Percentiles rank a stretch among this genome's conserved stretches.
phyloP scores from a whole-genome alignment of 2,797 vertebrate species.

The Momotus momota region DNA sequence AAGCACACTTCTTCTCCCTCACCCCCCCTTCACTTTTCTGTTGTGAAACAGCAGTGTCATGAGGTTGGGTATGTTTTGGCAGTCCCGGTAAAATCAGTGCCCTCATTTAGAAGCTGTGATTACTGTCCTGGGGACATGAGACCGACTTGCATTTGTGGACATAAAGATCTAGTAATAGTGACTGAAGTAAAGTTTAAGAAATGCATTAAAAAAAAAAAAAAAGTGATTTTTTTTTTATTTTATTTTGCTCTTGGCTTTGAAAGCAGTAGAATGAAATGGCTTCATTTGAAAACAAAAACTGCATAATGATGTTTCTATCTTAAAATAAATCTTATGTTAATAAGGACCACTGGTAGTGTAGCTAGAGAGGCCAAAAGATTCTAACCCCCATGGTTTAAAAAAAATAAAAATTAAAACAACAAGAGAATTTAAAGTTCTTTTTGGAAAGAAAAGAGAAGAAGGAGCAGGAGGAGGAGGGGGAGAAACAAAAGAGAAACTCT shows the following conservation, averaged over 20 bases:
- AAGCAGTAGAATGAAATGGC: neutral
- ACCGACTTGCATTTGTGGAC: neutral
- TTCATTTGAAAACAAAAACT: conserved; percentile 36
- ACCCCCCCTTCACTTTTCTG: accelerated
- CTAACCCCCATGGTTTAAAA: conserved; percentile 9
- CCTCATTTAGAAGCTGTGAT: conserved; percentile 7
- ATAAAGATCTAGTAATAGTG: neutral
- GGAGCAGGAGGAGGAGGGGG: conserved; percentile 16
- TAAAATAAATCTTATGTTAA: conserved; percentile 44
- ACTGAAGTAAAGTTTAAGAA: conserved; percentile 4
- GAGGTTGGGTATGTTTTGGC: neutral
- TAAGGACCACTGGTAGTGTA: conserved; percentile 9
- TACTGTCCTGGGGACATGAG: neutral
- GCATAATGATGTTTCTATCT: conserved; percentile 38
- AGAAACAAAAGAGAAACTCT: conserved; percentile 59
- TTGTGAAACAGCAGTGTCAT: neutral
- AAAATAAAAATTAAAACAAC: conserved; percentile 41
- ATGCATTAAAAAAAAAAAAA: neutral
- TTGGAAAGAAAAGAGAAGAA: conserved; percentile 36
- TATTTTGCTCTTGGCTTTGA: conserved; percentile 35
- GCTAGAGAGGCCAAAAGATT: conserved; percentile 51
- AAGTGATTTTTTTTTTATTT: neutral
- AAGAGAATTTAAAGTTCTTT: conserved; percentile 69
- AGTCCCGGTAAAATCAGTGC: neutral
- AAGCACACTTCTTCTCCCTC: neutral